phyloP scores from a whole-genome alignment of 2,113 vertebrate species.

The Dolichotis patagonum region DNA sequence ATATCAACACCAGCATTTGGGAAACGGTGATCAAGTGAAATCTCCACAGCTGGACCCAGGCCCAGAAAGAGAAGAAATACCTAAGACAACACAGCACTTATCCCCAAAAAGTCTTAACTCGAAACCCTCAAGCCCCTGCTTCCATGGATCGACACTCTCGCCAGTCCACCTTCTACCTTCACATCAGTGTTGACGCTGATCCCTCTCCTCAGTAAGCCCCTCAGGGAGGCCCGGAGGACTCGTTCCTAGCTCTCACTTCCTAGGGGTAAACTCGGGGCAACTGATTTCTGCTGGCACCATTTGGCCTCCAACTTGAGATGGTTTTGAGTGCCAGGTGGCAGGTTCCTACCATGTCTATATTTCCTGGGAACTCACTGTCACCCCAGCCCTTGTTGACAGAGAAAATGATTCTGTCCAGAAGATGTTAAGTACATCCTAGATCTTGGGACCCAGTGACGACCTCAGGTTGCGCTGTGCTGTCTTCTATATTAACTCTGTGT shows the following conservation, averaged over 20 bases:
- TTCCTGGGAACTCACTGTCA: neutral
- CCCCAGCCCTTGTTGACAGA: neutral
- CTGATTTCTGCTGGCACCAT: neutral
- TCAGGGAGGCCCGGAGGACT: neutral
- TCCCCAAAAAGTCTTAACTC: neutral
- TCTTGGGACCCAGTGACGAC: neutral
- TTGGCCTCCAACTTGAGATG: neutral
- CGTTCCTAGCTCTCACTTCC: neutral
- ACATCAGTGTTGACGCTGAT: neutral
- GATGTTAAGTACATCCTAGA: no score
- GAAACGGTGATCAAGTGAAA: neutral
- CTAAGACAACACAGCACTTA: neutral
- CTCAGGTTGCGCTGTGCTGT: no score
- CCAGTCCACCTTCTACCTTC: neutral
- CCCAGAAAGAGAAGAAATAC: neutral
- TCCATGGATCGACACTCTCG: neutral
- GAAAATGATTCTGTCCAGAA: neutral
- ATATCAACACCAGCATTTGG: neutral
- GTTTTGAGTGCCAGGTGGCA: neutral
- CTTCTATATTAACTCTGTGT: neutral
- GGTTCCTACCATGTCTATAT: fast-evolving
- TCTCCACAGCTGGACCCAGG: neutral
- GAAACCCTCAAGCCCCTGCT: neutral
- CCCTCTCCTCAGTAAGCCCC: neutral
- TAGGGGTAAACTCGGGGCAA: neutral